phyloP scores from a whole-genome alignment of 1,140 invertebrate species.

The Heliconius melpomene region DNA sequence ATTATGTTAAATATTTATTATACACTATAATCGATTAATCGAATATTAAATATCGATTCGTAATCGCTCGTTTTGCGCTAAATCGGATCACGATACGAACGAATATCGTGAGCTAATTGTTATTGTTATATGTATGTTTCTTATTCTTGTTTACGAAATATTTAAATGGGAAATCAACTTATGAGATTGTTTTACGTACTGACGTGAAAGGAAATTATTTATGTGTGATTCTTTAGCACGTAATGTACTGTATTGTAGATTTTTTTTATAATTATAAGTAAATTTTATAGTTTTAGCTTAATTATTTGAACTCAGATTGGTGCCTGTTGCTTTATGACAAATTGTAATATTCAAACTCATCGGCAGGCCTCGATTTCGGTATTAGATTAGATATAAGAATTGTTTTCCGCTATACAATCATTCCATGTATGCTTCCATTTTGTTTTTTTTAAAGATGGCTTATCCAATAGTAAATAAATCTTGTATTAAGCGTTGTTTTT shows the following conservation, averaged over 20 bases:
- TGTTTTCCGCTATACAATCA: constrained; percentile 56
- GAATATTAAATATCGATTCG: not conserved
- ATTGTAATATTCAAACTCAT: constrained; percentile 33
- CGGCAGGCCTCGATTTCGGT: constrained; percentile 47
- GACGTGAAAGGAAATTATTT: constrained; percentile 73
- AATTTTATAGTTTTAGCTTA: constrained; percentile 38
- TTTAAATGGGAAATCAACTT: constrained; percentile 57
- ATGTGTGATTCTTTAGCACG: constrained; percentile 76
- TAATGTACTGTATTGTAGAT: constrained; percentile 56
- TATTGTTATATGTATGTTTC: constrained; percentile 71
- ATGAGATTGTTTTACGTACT: constrained; percentile 71
- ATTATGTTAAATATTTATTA: not conserved
- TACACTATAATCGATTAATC: not conserved
- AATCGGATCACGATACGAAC: not conserved
- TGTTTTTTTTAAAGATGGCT: constrained; percentile 27
- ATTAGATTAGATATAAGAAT: constrained; percentile 35
- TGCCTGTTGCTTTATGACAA: constrained; percentile 38
- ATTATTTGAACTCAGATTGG: constrained; percentile 49
- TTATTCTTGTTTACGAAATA: constrained; percentile 70
- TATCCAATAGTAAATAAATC: not conserved
- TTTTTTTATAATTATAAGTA: constrained; percentile 41
- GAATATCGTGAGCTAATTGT: constrained; percentile 38
- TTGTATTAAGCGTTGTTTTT: constrained; percentile 4
- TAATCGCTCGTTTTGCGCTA: constrained; percentile 7
- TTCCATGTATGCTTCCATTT: constrained; percentile 48